Conservation (phyloP, 2,888 invertebrate species). For the Amiota mariae region DNA sequence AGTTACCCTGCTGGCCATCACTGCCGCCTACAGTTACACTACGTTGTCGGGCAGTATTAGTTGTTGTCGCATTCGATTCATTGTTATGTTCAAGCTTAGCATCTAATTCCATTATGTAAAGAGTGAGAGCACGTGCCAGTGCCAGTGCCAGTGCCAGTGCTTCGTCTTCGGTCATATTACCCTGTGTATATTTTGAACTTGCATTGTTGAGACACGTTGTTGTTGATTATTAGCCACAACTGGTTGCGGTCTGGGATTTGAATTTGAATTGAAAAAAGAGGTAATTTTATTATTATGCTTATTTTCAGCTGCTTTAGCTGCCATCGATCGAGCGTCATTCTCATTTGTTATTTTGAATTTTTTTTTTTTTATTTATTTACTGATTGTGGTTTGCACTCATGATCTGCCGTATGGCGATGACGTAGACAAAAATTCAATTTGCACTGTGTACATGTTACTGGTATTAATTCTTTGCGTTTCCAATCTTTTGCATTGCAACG, state of each 20-base stretch:
- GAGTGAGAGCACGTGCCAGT: conserved; percentile 86
- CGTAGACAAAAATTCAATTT: conserved; percentile 88
- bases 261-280: conserved; percentile 52
- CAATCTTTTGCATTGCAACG: conserved; percentile 90
- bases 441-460: conserved; percentile 86
- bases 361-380: conserved; percentile 35
- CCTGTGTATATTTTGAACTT: conserved; percentile 77
- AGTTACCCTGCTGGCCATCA: conserved; percentile 53
- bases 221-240: conserved; percentile 44
- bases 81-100: conserved; percentile 58
- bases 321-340: conserved; percentile 52
- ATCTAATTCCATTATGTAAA: conserved; percentile 79
- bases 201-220: conserved; percentile 43
- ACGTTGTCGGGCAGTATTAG: conserved; percentile 40
- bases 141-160: no score
- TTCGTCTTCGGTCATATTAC: conserved; percentile 89
- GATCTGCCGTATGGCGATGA: conserved; percentile 88
- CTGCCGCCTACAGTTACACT: conserved; percentile 62
- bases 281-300: conserved; percentile 61
- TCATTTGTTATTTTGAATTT: conserved; percentile 50
- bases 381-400: conserved; percentile 76
- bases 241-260: conserved; percentile 52
- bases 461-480: conserved; percentile 91
- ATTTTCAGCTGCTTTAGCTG: conserved; percentile 69
- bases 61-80: conserved; percentile 43